Conservation (phyloP, 1,140 invertebrate species). For the Drosophila lini region DNA sequence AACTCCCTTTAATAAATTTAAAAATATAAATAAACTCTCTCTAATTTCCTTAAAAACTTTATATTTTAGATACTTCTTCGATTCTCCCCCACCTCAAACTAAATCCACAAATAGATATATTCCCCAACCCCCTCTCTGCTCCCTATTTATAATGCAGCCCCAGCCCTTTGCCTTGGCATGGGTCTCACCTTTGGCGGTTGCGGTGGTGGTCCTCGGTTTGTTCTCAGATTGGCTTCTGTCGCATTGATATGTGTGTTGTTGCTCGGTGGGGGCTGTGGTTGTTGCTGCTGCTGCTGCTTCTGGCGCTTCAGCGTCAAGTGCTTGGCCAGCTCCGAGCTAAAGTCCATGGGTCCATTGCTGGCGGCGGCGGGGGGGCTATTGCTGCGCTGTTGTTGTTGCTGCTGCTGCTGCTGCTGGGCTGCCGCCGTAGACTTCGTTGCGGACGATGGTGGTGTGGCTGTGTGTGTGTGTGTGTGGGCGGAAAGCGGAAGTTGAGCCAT, state of each 20-base stretch:
- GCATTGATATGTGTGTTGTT: slow-evolving; percentile 77
- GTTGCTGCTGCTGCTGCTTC: slow-evolving; percentile 67
- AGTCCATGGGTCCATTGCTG: slow-evolving; percentile 82
- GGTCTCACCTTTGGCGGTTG: slow-evolving; percentile 79
- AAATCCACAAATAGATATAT: not conserved
- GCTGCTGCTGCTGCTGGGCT: slow-evolving; percentile 3
- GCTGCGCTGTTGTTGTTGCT: slow-evolving; percentile 49
- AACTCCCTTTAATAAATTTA: too few relatives aligned
- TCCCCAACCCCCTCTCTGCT: not conserved
- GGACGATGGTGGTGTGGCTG: slow-evolving; percentile 28
- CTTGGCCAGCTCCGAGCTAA: slow-evolving; percentile 81
- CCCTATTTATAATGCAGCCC: slow-evolving; percentile 24
- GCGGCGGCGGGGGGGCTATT: slow-evolving; percentile 62
- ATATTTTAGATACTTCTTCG: not conserved
- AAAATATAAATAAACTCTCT: not conserved
- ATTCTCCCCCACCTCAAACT: not conserved
- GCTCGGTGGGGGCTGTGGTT: slow-evolving; percentile 21
- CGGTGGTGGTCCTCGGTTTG: slow-evolving; percentile 84
- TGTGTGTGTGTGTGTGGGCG: slow-evolving; percentile 50
- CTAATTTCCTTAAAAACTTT: not conserved
- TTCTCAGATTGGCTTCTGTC: slow-evolving; percentile 83
- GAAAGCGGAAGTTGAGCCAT: slow-evolving; percentile 74
- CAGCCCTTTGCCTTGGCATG: slow-evolving; percentile 39
- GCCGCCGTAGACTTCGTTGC: slow-evolving; percentile 32
- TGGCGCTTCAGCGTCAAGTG: slow-evolving; percentile 83